phyloP scores from a whole-genome alignment of 1,140 invertebrate species.

The Glossosoma conforme region DNA sequence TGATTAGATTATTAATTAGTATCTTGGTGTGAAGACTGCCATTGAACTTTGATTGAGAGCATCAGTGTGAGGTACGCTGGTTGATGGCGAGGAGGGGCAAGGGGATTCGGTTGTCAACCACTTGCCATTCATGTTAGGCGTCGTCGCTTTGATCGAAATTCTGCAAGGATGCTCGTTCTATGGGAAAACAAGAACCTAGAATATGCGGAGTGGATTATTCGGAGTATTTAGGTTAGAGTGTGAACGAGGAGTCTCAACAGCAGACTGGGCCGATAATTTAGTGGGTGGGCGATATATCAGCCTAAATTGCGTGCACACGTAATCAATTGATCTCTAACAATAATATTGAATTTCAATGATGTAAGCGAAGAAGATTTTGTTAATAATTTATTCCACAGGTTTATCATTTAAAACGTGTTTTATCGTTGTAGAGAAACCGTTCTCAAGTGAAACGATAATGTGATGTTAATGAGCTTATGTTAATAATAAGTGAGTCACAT shows the following conservation, averaged over 20 bases:
- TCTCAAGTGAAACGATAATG: too few species aligned
- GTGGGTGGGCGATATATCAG: not conserved
- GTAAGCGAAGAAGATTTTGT: not conserved
- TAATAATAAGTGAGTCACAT: too few species aligned
- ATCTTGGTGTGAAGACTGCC: not conserved
- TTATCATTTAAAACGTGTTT: not conserved
- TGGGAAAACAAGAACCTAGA: conserved; percentile 22
- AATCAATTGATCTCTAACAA: not conserved
- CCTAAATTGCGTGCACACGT: not conserved
- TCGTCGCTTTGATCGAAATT: conserved; percentile 18
- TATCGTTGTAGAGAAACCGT: too few species aligned
- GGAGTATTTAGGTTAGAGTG: conserved; percentile 26
- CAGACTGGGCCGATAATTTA: not conserved
- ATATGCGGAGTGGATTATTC: conserved; percentile 13
- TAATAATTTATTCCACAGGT: not conserved
- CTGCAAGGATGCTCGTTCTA: conserved; percentile 5
- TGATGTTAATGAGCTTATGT: too few species aligned
- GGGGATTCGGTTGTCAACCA: not conserved
- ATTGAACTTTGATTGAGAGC: not conserved
- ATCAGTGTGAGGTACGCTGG: not conserved
- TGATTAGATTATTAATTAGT: not conserved
- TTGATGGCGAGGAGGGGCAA: not conserved
- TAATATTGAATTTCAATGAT: not conserved
- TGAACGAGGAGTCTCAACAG: not conserved
- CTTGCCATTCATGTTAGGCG: conserved; percentile 12